Percentiles rank a stretch among this genome's conserved stretches.
Evolutionary conservation across 2,888 invertebrate species (phyloP).

Genomic region (Bellardia pandia): DNA sequence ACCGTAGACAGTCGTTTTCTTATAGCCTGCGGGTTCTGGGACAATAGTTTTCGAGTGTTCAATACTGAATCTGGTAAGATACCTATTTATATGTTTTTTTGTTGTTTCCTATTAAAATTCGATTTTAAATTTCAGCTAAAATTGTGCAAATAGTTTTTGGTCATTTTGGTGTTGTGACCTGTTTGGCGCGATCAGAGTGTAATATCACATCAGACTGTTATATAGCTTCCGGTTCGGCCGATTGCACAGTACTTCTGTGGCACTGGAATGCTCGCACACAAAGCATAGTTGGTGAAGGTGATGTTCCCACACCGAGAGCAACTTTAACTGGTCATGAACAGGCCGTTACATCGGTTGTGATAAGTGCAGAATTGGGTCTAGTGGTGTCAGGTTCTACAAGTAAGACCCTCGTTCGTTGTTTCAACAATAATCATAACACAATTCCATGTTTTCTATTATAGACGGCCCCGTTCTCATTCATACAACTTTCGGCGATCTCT

Average conservation of each 20-base stretch:
- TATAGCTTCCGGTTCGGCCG: constrained; percentile 98
- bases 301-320: constrained; percentile 96
- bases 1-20: constrained; percentile 98
- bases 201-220: constrained; percentile 99
- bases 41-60: constrained; percentile 99
- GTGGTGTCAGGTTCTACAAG: constrained; percentile 96
- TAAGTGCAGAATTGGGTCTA: constrained; percentile 98
- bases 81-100: background rate
- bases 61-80: constrained; percentile 97
- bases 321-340: constrained; percentile 99
- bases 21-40: constrained; percentile 99
- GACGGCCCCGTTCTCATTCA: constrained; percentile 98
- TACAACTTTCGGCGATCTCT: constrained; percentile 98
- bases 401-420: constrained; percentile 80
- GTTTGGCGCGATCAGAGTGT: constrained; percentile 98
- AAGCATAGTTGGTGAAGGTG: constrained; percentile 98
- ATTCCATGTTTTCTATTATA: constrained; percentile 79
- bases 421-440: background rate
- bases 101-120: background rate
- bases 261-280: constrained; percentile 99
- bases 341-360: constrained; percentile 96
- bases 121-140: constrained; percentile 88
- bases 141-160: constrained; percentile 99
- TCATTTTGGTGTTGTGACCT: constrained; percentile 99
- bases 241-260: constrained; percentile 99